Evolutionary conservation across 2,888 invertebrate species (phyloP), one percentile per base, ranked within the genome.

Genomic region (Dynastes maya): DNA sequence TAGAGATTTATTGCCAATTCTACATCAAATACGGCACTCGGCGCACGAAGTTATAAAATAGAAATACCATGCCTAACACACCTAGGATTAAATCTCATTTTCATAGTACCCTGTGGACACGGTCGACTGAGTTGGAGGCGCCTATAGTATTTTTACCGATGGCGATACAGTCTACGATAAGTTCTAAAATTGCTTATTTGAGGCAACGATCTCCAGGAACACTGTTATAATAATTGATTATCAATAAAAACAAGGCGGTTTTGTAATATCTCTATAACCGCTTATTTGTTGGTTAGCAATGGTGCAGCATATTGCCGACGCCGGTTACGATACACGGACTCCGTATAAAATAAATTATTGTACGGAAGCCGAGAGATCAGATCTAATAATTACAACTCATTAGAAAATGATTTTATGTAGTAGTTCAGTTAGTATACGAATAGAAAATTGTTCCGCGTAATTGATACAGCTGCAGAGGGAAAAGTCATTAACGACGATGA

Each of bases 131-230:
- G 22, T 68, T 49, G 9, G 45, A 68, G 68, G 68, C 68, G 68
- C 68, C 68, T 68, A 45, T 68, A 2, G n/a, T 22, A 27, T 68
- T 68, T 68, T 68, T 68, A 8, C 11, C 45, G 16, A 49, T 68
- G 45, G 13, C 63, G 63, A 27, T 65, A 68, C 51, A 13, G 11
- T 68, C 51, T 49, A 68, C 27, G 45, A 49, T 63, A 29, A 32
- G 4, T 51, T 49, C 68, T 68, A 22, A 68, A 49, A 68, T 68
- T 68, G 68, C 68, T 68, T 49, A 68, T 68, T 68, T 49, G 49
- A 49, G 49, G n/a, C 49, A 27, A 49, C 8, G 27, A 68, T 68
- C 68, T 27, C 45, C 27, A 49, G 22, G 22, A 68, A 68, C 51
- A 49, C 49, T 68, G 68, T 27, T 68, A 49, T 68, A 45, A 22